Evolutionary conservation across 2,113 vertebrate species (phyloP).

Genomic region (Phasianus colchicus): DNA sequence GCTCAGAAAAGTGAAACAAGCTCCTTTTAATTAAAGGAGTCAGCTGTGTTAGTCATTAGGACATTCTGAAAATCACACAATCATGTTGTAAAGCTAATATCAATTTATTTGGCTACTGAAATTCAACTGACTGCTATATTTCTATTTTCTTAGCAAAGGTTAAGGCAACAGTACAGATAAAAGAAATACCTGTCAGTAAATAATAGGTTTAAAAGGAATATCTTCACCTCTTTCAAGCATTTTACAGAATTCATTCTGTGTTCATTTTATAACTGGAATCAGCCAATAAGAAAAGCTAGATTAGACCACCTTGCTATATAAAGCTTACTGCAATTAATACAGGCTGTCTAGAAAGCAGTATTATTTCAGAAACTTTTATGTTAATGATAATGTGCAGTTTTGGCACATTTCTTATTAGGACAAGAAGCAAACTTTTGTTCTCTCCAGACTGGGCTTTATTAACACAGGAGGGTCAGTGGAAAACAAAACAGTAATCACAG

Average conservation of each 20-base stretch:
- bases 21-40: conserved; percentile 64
- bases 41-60: conserved; percentile 67
- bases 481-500: conserved; percentile 60
- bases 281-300: conserved; percentile 55
- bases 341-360: conserved; percentile 78
- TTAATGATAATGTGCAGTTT: conserved; percentile 76
- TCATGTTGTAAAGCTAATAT: conserved; percentile 76
- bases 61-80: conserved; percentile 69
- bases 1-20: conserved; percentile 36
- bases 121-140: conserved; percentile 68
- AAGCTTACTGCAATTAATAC: conserved; percentile 77
- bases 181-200: conserved; percentile 79
- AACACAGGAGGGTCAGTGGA: conserved; percentile 59
- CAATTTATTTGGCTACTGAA: conserved; percentile 72
- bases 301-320: conserved; percentile 77
- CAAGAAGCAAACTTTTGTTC: conserved; percentile 71
- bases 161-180: conserved; percentile 78
- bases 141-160: conserved; percentile 77
- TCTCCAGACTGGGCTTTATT: conserved; percentile 76
- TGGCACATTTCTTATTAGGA: conserved; percentile 73
- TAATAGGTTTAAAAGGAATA: conserved; percentile 69
- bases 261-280: conserved; percentile 65
- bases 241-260: conserved; percentile 55
- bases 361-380: conserved; percentile 81
- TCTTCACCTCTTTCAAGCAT: conserved; percentile 72